Evolutionary conservation across 2,797 vertebrate species (phyloP), one percentile per base, ranked within the genome.

Genomic region (Lagocephalus sceleratus): DNA sequence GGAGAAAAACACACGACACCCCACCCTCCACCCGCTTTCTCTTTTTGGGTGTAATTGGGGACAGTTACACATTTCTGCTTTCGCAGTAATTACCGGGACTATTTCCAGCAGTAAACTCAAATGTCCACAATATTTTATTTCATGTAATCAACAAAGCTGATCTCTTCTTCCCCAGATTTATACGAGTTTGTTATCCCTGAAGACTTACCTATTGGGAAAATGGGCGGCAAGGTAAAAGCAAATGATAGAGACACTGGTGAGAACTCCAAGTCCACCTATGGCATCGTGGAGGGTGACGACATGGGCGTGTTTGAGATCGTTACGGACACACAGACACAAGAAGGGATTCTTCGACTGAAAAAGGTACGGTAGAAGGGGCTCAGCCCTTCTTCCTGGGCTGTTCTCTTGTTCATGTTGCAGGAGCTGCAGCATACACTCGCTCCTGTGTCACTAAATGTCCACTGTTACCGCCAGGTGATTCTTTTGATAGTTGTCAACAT

Each of bases 121-220:
- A 17, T 16, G 6, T 40, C n/a, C n/a, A 7, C 6, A 12, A 49
- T 45, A 57, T 68, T 51, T 38, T 42, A 16, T 51, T 39, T 63
- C 42, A 59, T 71, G 61, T 23, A 9, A 70, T 66, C 22, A 65
- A 38, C 43, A 44, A 60, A 20, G 6, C 8, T 40, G 0, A 20
- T 64, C 25, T 69, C 29, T 50, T 51, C 17, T 19, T 56, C 40
- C 47, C 2, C 84, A 99, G 97, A 94, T 84, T 87, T 97, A 20
- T 99, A 98, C 52, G 95, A 99, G 85, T 98, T 98, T 87, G 91
- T 92, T 48, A 92, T 98, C 61, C 90, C 93, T 2, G 97, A 99
- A 83, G 94, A 98, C 68, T 89, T 98, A 25, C 85, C 88, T 26
- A 76, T 94, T 5, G 95, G 94, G 25, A 93, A 94, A 45, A 89